phyloP scores from a whole-genome alignment of 2,797 vertebrate genomes.

The Meriones psammophilus region DNA sequence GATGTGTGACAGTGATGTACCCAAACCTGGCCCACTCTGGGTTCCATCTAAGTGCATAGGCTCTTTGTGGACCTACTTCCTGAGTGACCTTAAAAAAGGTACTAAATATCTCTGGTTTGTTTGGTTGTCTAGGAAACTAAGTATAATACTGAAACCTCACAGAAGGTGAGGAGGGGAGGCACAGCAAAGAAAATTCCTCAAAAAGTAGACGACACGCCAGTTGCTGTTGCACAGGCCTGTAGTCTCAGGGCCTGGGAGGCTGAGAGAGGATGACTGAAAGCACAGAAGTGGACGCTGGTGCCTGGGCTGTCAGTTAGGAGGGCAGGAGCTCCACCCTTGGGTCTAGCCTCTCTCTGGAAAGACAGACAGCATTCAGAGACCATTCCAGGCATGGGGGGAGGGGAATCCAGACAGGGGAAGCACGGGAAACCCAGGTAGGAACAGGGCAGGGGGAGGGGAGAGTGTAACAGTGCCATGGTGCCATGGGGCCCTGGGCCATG shows the following conservation, averaged over 20 bases:
- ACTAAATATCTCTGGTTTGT: background rate
- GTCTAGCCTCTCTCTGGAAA: background rate
- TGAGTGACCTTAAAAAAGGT: background rate
- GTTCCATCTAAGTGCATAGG: background rate
- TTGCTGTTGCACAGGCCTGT: background rate
- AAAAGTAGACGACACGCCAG: background rate
- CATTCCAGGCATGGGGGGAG: background rate
- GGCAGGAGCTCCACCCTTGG: too few relatives aligned
- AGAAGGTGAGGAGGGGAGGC: background rate
- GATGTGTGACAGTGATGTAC: too few relatives aligned
- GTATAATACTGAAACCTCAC: background rate
- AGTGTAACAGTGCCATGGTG: too few relatives aligned
- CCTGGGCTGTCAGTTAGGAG: rapidly evolving
- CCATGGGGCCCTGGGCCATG: too few relatives aligned
- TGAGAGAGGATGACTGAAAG: background rate
- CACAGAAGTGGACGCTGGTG: background rate
- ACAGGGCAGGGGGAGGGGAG: too few relatives aligned
- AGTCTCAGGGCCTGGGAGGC: background rate
- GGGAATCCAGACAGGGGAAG: background rate
- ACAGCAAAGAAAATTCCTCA: background rate
- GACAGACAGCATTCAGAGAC: background rate
- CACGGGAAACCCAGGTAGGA: background rate
- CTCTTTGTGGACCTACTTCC: rapidly evolving
- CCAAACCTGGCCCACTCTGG: background rate
- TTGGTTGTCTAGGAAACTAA: background rate